Percentiles rank a stretch among this genome's conserved stretches.
These are phyloP conservation scores for Noctua janthina DNA, from an alignment of 2,888 invertebrate genomes.

Conservation along the genomic window DNA sequence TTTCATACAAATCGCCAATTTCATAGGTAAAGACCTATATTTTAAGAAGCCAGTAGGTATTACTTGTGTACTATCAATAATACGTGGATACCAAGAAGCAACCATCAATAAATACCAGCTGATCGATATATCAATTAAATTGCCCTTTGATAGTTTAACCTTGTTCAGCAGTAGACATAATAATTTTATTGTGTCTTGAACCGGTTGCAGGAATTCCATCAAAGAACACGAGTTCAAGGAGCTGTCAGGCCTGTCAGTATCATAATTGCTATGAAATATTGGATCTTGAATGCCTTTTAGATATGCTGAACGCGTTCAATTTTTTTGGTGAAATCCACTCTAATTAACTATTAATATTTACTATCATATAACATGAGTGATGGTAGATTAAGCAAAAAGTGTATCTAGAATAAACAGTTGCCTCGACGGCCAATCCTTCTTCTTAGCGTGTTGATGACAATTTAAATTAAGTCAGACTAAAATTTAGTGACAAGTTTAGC, in stretches of 20 bases:
- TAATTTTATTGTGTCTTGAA: neutral
- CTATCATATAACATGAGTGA: neutral
- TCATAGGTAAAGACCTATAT: too few species aligned
- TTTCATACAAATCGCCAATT: too few species aligned
- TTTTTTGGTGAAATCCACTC: neutral
- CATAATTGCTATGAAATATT: neutral
- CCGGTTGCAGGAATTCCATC: neutral
- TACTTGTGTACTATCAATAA: neutral
- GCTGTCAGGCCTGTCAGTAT: neutral
- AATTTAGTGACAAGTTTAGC: neutral
- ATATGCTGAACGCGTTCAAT: neutral
- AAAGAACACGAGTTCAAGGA: neutral
- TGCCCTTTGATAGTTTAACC: neutral
- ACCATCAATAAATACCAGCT: neutral
- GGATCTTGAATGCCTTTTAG: neutral
- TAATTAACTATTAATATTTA: neutral
- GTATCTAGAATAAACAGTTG: neutral
- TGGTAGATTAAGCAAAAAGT: neutral
- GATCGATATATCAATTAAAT: conserved; percentile 18
- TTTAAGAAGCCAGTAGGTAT: neutral
- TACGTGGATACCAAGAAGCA: neutral
- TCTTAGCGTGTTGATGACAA: too few species aligned
- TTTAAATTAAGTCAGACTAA: too few species aligned
- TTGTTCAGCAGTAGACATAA: neutral
- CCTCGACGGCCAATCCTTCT: too few species aligned